phyloP scores from a whole-genome alignment of 1,140 invertebrate species.

The Telenomus remus region DNA sequence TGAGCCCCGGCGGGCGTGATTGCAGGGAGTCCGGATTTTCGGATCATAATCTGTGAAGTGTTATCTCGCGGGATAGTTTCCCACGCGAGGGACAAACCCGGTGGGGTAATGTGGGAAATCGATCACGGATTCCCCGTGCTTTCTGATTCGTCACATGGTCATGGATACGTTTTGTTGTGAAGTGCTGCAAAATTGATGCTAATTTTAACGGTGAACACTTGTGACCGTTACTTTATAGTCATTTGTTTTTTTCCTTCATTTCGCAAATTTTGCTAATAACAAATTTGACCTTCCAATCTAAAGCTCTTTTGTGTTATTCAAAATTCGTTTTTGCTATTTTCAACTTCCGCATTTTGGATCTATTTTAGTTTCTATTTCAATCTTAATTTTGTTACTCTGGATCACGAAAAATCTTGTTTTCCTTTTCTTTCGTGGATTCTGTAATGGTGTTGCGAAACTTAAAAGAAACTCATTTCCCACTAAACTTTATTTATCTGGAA shows the following conservation, averaged over 20 bases:
- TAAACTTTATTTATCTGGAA: not conserved
- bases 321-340: too few species aligned
- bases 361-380: too few species aligned
- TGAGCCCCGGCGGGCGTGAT: not conserved
- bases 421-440: too few species aligned
- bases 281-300: too few species aligned
- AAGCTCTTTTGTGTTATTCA: too few species aligned
- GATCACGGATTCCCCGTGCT: constrained; percentile 13
- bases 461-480: not conserved
- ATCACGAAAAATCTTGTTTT: too few species aligned
- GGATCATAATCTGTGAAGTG: constrained; percentile 6
- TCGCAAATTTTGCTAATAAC: too few species aligned
- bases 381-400: too few species aligned
- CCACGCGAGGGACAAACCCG: constrained; percentile 11
- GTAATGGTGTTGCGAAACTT: too few species aligned
- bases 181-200: too few species aligned
- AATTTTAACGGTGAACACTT: too few species aligned
- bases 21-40: not conserved
- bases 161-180: not conserved
- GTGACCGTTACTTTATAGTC: not conserved
- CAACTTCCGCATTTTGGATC: too few species aligned
- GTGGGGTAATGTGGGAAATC: constrained; percentile 25
- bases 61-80: constrained; percentile 28
- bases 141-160: constrained; percentile 13
- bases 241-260: not conserved